phyloP scores from a whole-genome alignment of 1,140 invertebrate species.

The Dendroctonus ponderosae region DNA sequence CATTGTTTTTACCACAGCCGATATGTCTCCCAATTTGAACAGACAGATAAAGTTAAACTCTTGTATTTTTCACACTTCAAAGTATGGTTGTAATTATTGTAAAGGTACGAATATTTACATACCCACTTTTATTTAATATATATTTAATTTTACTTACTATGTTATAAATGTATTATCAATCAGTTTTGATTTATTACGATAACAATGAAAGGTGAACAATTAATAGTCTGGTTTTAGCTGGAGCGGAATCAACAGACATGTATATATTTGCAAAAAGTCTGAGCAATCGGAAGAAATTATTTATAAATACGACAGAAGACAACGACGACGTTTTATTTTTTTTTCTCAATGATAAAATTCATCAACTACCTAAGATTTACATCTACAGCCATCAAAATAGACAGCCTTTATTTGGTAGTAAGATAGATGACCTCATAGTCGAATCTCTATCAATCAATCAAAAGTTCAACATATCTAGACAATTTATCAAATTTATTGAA shows the following conservation, averaged over 20 bases:
- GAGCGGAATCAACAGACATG: not conserved
- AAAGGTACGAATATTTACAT: too few relatives aligned
- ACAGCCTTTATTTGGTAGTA: slow-evolving; percentile 4
- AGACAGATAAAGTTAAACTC: not conserved
- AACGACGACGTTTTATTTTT: slow-evolving; percentile 28
- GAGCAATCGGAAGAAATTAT: slow-evolving; percentile 11
- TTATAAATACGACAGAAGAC: slow-evolving; percentile 25
- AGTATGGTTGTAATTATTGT: not conserved
- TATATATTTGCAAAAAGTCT: slow-evolving; percentile 3
- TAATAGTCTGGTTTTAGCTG: slow-evolving; percentile 1
- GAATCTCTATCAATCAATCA: not conserved
- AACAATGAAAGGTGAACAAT: too few relatives aligned
- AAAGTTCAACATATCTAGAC: slow-evolving; percentile 9
- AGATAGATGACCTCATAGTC: slow-evolving; percentile 12
- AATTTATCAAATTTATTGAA: slow-evolving; percentile 18
- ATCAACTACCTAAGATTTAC: slow-evolving; percentile 18
- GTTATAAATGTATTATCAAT: too few relatives aligned
- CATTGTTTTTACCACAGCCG: slow-evolving; percentile 24
- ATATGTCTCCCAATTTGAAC: not conserved
- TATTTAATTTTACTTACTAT: too few relatives aligned
- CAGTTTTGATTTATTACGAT: too few relatives aligned
- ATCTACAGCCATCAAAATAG: slow-evolving; percentile 26
- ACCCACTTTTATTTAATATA: too few relatives aligned
- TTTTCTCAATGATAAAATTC: slow-evolving; percentile 10
- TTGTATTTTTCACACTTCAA: slow-evolving; percentile 3